These are phyloP conservation scores for Tragulus kanchil DNA, from an alignment of 2,113 vertebrate genomes.

Conservation along the genomic window DNA sequence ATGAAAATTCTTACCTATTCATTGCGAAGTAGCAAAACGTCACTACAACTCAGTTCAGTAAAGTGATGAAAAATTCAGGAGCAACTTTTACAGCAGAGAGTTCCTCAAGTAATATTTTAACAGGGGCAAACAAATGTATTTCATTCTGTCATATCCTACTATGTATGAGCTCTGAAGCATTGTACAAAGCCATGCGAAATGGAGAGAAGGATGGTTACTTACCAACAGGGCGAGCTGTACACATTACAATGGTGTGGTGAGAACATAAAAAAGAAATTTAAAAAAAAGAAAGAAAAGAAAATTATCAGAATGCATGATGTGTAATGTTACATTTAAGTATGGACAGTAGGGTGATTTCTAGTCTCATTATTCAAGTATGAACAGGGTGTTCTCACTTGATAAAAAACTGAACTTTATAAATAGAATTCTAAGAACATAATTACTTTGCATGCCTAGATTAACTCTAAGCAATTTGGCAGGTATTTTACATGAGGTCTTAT, in stretches of 20 bases:
- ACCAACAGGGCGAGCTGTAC: conserved; percentile 98
- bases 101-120: conserved; percentile 77
- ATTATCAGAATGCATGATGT: conserved; percentile 97
- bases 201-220: conserved; percentile 98
- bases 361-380: conserved; percentile 81
- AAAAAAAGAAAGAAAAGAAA: conserved; percentile 88
- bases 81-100: conserved; percentile 56
- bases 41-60: conserved; percentile 54
- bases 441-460: conserved; percentile 67
- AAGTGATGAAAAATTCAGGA: conserved; percentile 69
- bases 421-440: conserved; percentile 72
- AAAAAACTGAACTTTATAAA: conserved; percentile 75
- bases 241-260: conserved; percentile 98
- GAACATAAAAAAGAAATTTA: conserved; percentile 92
- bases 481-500: conserved; percentile 76
- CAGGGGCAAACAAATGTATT: conserved; percentile 54
- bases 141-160: conserved; percentile 79
- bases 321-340: conserved; percentile 89
- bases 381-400: conserved; percentile 60
- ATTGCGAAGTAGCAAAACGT: conserved; percentile 18
- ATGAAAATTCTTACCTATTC: not conserved
- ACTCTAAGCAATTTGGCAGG: conserved; percentile 65
- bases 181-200: conserved; percentile 93
- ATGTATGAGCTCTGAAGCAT: conserved; percentile 89
- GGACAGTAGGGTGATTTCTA: conserved; percentile 86